Conservation (phyloP, 2,113 vertebrate genomes). For the Eretmochelys imbricata region DNA sequence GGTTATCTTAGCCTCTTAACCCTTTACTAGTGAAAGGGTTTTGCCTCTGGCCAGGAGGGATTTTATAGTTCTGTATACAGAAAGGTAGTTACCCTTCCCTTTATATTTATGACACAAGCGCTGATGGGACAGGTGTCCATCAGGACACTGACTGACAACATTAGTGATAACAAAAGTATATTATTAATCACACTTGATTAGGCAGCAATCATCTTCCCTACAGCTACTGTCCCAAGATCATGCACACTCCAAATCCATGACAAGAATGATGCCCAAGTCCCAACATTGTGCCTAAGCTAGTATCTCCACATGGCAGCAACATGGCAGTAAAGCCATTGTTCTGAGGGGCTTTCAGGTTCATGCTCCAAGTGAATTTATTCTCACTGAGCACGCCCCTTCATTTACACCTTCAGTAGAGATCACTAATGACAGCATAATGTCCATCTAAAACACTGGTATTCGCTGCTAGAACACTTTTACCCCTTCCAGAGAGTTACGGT, state of each 20-base stretch:
- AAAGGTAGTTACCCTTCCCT: too few relatives aligned
- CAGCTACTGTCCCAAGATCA: not conserved
- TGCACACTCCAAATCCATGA: not conserved
- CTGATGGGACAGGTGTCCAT: not conserved
- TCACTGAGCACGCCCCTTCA: not conserved
- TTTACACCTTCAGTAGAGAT: not conserved
- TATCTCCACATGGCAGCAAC: not conserved
- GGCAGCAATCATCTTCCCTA: not conserved
- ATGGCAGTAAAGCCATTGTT: not conserved
- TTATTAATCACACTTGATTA: not conserved
- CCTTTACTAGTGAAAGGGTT: too few relatives aligned
- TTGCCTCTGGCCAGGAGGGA: too few relatives aligned
- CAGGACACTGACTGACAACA: not conserved
- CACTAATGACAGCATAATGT: not conserved
- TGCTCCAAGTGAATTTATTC: not conserved
- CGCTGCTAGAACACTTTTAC: not conserved
- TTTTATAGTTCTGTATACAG: too few relatives aligned
- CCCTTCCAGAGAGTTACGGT: not conserved
- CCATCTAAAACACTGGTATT: not conserved
- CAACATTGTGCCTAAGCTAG: not conserved
- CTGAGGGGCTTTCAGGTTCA: not conserved
- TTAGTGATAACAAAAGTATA: not conserved
- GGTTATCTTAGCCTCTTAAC: too few relatives aligned
- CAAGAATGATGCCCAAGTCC: not conserved
- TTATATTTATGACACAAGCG: too few relatives aligned